Evolutionary conservation across 37 sponge, comb jelly and placozoan species (phyloP).

Genomic region (Axinella damicornis): DNA sequence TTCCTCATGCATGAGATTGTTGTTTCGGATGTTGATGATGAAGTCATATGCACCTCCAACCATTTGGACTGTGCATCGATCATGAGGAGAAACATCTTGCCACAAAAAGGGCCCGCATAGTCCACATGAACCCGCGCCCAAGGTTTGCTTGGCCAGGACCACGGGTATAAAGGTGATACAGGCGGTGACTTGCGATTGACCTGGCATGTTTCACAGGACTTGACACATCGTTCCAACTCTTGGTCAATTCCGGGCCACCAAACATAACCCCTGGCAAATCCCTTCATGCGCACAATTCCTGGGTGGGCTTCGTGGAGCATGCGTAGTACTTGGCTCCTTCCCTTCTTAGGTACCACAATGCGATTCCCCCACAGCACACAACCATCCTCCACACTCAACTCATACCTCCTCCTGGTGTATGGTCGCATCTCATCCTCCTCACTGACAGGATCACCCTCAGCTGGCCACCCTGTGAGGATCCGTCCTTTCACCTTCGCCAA

Average conservation of each 20-base stretch:
- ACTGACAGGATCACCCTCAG: slow-evolving; percentile 7
- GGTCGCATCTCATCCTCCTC: not conserved
- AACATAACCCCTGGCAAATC: slow-evolving; percentile 10
- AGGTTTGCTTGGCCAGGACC: slow-evolving; percentile 17
- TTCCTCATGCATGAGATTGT: slow-evolving; percentile 10
- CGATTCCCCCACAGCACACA: slow-evolving; percentile 53
- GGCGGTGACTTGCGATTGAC: not conserved
- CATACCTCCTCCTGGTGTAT: not conserved
- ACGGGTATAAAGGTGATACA: not conserved
- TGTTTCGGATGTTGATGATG: slow-evolving; percentile 8
- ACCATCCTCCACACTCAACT: slow-evolving; percentile 30
- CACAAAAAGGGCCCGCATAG: slow-evolving; percentile 6
- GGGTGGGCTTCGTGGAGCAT: slow-evolving; percentile 20
- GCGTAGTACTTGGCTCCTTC: not conserved
- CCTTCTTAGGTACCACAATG: slow-evolving; percentile 19
- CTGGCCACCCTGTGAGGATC: not conserved
- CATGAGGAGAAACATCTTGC: not conserved
- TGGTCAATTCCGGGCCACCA: slow-evolving; percentile 56
- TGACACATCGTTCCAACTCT: slow-evolving; percentile 26
- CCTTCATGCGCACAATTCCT: slow-evolving; percentile 6
- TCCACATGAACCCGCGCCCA: slow-evolving; percentile 17
- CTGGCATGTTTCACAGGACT: not conserved
- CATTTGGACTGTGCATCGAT: slow-evolving; percentile 41
- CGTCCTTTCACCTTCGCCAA: no score
- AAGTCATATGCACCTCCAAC: slow-evolving; percentile 35